phyloP scores from a whole-genome alignment of 2,113 vertebrate species.

The Engraulis encrasicolus region DNA sequence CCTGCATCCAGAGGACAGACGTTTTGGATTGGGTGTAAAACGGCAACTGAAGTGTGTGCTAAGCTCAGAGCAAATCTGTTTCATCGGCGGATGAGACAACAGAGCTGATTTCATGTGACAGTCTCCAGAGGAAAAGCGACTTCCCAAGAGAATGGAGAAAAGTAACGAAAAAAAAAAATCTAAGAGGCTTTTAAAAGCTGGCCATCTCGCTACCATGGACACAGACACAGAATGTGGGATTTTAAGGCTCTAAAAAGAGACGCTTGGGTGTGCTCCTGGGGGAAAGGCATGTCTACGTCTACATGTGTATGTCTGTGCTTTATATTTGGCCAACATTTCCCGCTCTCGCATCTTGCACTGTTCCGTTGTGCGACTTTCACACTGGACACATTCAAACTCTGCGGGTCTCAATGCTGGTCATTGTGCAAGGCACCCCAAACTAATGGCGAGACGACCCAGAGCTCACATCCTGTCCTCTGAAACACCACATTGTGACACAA shows the following conservation, averaged over 20 bases:
- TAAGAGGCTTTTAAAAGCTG: neutral
- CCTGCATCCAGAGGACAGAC: neutral
- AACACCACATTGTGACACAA: slow-evolving; percentile 34
- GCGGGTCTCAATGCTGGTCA: neutral
- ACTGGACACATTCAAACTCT: neutral
- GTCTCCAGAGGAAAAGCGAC: neutral
- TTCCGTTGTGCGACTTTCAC: neutral
- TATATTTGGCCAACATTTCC: neutral
- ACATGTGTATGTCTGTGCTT: neutral
- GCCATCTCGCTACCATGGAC: neutral
- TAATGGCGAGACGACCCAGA: neutral
- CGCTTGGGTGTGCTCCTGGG: neutral
- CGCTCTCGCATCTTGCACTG: neutral
- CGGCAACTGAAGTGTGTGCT: neutral
- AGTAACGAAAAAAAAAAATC: neutral
- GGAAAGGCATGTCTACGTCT: too few relatives aligned
- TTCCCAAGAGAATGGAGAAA: neutral
- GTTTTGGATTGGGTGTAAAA: neutral
- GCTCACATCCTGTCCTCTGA: slow-evolving; percentile 31
- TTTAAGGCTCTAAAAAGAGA: neutral
- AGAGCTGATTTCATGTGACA: neutral
- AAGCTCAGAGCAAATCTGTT: neutral
- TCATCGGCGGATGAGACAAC: neutral
- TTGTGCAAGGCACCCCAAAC: neutral
- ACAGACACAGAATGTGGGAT: slow-evolving; percentile 37